Conservation (phyloP, 2,797 vertebrate genomes). For the Catamblyrhynchus diadema region DNA sequence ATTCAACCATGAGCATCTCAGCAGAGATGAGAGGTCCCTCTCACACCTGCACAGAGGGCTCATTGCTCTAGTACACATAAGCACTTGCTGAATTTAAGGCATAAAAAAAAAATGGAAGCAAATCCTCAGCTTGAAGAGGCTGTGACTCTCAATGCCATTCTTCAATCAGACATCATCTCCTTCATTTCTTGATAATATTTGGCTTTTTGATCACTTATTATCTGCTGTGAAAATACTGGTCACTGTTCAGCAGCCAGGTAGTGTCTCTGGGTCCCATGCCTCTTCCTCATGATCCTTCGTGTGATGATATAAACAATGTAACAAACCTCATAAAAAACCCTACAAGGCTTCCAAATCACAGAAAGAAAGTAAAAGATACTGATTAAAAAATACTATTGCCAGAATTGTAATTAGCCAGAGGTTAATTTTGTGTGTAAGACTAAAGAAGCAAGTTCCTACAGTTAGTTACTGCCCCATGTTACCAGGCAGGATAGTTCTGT, state of each 20-base stretch:
- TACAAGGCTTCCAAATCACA: neutral
- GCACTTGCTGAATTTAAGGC: neutral
- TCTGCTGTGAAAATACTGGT: neutral
- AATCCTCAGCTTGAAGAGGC: neutral
- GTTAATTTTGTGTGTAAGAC: neutral
- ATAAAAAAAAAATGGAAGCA: neutral
- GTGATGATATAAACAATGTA: neutral
- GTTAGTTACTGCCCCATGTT: neutral
- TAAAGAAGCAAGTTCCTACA: neutral
- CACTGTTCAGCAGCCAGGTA: neutral
- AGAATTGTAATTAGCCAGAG: neutral
- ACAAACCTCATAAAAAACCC: neutral
- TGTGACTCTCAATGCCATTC: neutral
- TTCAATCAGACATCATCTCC: neutral
- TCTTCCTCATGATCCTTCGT: neutral
- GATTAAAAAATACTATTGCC: neutral
- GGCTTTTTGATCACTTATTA: neutral
- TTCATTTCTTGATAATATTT: neutral
- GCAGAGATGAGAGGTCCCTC: neutral
- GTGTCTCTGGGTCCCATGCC: neutral
- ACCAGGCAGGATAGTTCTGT: fast-evolving
- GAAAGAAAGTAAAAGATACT: neutral
- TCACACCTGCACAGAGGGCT: neutral
- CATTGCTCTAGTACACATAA: neutral
- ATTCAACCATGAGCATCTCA: neutral